These are phyloP conservation scores for Tinea pellionella DNA, from an alignment of 2,888 invertebrate genomes.

Conservation along the genomic window DNA sequence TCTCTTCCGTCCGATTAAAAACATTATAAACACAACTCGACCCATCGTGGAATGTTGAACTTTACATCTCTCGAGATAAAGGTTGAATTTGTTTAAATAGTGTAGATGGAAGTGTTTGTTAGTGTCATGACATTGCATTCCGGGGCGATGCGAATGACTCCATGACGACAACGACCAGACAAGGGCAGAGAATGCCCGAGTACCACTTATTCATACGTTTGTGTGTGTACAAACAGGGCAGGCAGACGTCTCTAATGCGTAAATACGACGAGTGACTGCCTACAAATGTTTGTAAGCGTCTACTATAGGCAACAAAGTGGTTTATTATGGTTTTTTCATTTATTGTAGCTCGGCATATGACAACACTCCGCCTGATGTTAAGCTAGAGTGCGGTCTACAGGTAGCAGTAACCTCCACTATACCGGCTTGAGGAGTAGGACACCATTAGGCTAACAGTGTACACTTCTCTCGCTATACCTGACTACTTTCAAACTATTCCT, in stretches of 20 bases:
- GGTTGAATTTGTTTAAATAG: not conserved
- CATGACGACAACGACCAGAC: conserved; percentile 62
- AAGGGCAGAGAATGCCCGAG: conserved; percentile 39
- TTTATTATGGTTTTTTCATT: too few relatives aligned
- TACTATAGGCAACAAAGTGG: too few relatives aligned
- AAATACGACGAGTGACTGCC: not conserved
- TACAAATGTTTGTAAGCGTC: too few relatives aligned
- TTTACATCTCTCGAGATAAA: conserved; percentile 14
- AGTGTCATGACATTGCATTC: conserved; percentile 63
- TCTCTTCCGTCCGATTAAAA: conserved; percentile 12
- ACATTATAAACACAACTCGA: conserved; percentile 20
- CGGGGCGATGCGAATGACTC: conserved; percentile 56
- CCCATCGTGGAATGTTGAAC: conserved; percentile 16
- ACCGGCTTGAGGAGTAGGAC: too few relatives aligned
- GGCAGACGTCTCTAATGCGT: not conserved
- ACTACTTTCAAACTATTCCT: too few relatives aligned
- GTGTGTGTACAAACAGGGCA: not conserved
- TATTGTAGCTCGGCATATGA: too few relatives aligned
- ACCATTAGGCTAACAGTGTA: too few relatives aligned
- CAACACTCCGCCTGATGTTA: too few relatives aligned
- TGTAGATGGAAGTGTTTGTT: not conserved
- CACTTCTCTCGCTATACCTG: too few relatives aligned
- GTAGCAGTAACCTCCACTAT: too few relatives aligned
- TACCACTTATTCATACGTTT: not conserved
- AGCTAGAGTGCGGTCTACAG: too few relatives aligned